Evolutionary conservation across 37 sponge, comb jelly and placozoan species (phyloP).

Genomic region (Dysidea cf. avara): DNA sequence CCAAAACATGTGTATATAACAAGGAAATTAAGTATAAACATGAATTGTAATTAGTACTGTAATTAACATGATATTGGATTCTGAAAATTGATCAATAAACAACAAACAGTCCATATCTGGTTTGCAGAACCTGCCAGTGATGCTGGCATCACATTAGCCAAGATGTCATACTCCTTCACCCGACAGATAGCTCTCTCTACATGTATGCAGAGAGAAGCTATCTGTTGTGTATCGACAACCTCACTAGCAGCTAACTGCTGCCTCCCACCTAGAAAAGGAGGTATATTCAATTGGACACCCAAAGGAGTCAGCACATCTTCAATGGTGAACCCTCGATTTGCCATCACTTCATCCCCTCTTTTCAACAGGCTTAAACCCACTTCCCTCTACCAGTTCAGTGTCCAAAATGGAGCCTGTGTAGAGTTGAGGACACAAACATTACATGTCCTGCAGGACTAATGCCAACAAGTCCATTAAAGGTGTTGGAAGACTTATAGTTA

Average conservation of each 20-base stretch:
- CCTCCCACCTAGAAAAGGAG: background rate
- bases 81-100: slow-evolving; percentile 1
- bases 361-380: slow-evolving; percentile 4
- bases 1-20: background rate
- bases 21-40: no score
- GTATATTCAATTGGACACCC: slow-evolving; percentile 7
- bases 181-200: slow-evolving; percentile 9
- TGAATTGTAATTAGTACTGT: no score
- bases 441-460: slow-evolving; percentile 1
- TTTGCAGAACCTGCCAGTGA: background rate
- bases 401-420: slow-evolving; percentile 2
- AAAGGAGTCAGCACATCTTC: slow-evolving; percentile 2
- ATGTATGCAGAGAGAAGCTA: slow-evolving; percentile 12
- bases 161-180: slow-evolving; percentile 10
- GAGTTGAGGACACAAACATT: background rate
- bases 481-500: background rate
- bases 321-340: slow-evolving; percentile 12
- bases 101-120: slow-evolving; percentile 13
- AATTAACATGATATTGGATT: background rate
- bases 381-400: background rate
- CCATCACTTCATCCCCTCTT: background rate
- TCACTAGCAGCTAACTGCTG: background rate
- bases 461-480: slow-evolving; percentile 5
- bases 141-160: background rate
- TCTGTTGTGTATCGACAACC: slow-evolving; percentile 4